Percentiles rank a stretch among this genome's conserved stretches.
Conservation (phyloP, 2,113 vertebrate genomes). For the Cyanoramphus novaezelandiae region DNA sequence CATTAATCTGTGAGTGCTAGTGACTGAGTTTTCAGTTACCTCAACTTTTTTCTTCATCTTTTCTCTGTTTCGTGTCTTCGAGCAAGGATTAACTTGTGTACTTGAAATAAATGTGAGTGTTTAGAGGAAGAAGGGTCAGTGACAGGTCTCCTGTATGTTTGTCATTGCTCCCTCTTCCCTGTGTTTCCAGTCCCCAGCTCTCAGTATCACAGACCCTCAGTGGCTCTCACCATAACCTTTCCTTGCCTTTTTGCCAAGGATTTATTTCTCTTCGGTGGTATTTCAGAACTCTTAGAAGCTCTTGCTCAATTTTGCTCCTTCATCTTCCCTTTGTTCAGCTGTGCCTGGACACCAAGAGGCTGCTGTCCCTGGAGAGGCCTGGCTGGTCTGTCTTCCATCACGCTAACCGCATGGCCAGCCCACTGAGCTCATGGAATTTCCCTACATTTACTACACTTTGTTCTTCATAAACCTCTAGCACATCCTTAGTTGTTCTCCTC, state of each 20-base stretch:
- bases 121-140: background rate
- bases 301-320: background rate
- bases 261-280: background rate
- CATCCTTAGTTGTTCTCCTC: conserved; percentile 31
- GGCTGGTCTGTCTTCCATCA: conserved; percentile 30
- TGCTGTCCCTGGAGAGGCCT: background rate
- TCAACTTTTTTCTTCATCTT: background rate
- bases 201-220: background rate
- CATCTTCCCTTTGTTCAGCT: background rate
- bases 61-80: background rate
- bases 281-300: background rate
- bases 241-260: background rate
- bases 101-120: background rate
- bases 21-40: background rate
- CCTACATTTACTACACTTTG: background rate
- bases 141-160: background rate
- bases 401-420: background rate
- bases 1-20: background rate
- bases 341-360: background rate
- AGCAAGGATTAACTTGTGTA: background rate
- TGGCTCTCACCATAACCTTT: background rate
- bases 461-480: conserved; percentile 29
- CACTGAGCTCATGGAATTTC: conserved; percentile 25
- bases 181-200: background rate
- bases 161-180: background rate